phyloP scores from a whole-genome alignment of 2,797 vertebrate species.

The Mus spretus region DNA sequence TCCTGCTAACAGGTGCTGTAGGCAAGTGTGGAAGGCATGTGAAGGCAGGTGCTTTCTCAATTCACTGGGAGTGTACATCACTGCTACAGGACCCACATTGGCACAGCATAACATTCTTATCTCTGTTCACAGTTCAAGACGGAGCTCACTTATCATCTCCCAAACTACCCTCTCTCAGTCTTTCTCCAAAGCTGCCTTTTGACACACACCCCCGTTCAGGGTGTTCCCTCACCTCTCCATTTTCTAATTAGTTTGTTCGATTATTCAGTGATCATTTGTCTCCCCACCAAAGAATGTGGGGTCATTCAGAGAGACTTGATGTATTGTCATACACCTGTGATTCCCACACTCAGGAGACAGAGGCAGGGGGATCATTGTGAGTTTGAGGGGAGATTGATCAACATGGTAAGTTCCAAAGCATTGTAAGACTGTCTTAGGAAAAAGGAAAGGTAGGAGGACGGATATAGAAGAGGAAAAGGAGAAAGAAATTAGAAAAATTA shows the following conservation, averaged over 20 bases:
- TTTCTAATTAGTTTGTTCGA: neutral
- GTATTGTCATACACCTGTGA: neutral
- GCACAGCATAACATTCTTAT: fast-evolving
- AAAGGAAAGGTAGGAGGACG: neutral
- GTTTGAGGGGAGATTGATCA: neutral
- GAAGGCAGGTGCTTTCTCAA: neutral
- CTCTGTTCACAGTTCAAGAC: neutral
- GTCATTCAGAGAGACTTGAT: neutral
- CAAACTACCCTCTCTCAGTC: neutral
- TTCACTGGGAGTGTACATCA: fast-evolving
- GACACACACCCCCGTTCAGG: neutral
- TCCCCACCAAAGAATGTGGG: neutral
- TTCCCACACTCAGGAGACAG: neutral
- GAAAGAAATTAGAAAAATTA: neutral
- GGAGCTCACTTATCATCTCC: neutral
- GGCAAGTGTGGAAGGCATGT: fast-evolving
- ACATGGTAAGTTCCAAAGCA: neutral
- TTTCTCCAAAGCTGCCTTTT: neutral
- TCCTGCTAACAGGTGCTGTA: neutral
- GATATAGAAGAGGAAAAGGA: neutral
- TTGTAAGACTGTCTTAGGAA: neutral
- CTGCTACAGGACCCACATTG: fast-evolving
- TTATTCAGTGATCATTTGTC: neutral
- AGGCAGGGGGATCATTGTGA: neutral
- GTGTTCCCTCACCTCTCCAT: neutral